A percentile compares a stretch with the other conserved stretches of the same genome.
These are phyloP conservation scores for Formica aserva DNA, from an alignment of 2,888 invertebrate species.

Conservation along the genomic window DNA sequence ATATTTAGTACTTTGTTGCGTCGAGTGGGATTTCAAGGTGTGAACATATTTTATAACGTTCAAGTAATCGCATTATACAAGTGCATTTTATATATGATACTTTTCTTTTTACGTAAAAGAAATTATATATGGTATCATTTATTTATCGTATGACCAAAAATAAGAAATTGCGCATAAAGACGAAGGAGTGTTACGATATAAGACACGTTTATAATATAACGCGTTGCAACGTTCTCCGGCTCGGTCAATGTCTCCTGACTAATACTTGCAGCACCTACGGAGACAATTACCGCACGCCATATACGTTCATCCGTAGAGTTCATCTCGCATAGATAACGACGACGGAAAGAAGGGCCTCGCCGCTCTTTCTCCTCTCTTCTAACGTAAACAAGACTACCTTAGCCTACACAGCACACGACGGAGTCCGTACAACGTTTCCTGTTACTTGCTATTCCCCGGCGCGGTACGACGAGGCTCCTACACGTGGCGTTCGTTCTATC, in stretches of 20 bases:
- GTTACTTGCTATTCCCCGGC: constrained; percentile 80
- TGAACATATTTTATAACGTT: not conserved
- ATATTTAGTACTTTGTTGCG: not conserved
- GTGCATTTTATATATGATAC: not conserved
- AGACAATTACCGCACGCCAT: constrained; percentile 84
- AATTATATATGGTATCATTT: not conserved
- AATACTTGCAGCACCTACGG: constrained; percentile 79
- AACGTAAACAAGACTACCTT: constrained; percentile 77
- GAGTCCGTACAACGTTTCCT: constrained; percentile 81
- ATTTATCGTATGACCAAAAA: not conserved
- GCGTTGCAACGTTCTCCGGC: constrained; percentile 15
- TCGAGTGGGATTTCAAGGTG: not conserved
- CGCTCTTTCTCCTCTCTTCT: constrained; percentile 51
- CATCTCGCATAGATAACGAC: constrained; percentile 76
- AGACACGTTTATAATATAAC: not conserved
- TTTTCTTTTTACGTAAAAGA: not conserved
- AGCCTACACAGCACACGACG: constrained; percentile 60
- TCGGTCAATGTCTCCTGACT: constrained; percentile 54
- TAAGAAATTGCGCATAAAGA: not conserved
- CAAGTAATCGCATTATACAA: not conserved
- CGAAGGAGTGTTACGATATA: not conserved
- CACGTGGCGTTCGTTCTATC: constrained; percentile 77
- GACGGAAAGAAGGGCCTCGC: constrained; percentile 51
- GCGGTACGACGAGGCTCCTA: constrained; percentile 58
- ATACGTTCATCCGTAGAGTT: constrained; percentile 81